Evolutionary conservation across 1,140 invertebrate species (phyloP), one percentile per base, ranked within the genome.

Genomic region (Camponotus pennsylvanicus): DNA sequence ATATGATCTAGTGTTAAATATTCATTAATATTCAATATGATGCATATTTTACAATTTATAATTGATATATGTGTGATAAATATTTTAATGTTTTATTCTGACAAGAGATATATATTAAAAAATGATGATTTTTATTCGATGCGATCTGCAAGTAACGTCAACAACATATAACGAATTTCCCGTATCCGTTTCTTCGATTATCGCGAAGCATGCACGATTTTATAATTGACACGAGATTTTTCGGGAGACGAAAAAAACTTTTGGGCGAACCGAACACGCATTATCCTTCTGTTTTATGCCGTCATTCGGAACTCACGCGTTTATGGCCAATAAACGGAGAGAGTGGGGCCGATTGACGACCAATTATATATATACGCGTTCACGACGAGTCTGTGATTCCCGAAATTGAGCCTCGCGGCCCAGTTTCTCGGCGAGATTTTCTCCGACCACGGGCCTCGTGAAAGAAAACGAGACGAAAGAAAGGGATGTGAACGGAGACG

Each of bases 281-380:
- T 77, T 80, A 59, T 67, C 21, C 21, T 64, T 49, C 49, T 9
- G 57, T 89, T 90, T 71, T 82, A 77, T 78, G 52, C 87, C 84
- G 83, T 70, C 71, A 64, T 77, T 85, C 21, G 27, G 69, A 70
- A 66, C 71, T 69, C 40, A 57, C 89, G 80, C 88, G 91, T 94
- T 94, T 94, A 93, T 91, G 91, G 92, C 87, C 85, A 79, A 66
- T 67, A 80, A 76, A 89, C 70, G 67, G 86, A 86, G 89, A 91
- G 88, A 91, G 86, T 57, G 49, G 73, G 55, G 7, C 15, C 85
- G 66, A 89, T 90, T 69, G 42, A 77, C 59, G 63, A 89, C 86
- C 93, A 94, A 94, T 94, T 94, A 94, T 92, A 92, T 88, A 90
- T 91, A 90, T 27, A 27, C 27, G 27, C 90, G 90, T 92, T 90